Conservation (phyloP, 2,888 invertebrate species). For the Dysmachus trigonus region DNA sequence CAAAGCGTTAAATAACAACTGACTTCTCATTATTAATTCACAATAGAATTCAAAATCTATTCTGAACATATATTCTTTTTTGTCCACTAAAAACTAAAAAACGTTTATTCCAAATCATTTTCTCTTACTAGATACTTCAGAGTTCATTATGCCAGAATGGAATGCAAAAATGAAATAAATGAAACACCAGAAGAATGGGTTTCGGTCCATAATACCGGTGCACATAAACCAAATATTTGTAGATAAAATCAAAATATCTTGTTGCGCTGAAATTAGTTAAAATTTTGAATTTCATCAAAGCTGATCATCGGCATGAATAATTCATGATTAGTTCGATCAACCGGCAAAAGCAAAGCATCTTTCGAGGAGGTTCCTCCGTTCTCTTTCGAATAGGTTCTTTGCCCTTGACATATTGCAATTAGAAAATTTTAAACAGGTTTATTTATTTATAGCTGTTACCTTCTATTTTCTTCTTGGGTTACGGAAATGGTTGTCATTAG, state of each 20-base stretch:
- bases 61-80: neutral
- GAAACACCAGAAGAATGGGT: neutral
- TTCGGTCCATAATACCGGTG: neutral
- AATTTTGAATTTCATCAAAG: neutral
- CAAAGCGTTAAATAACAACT: neutral
- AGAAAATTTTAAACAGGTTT: slow-evolving; percentile 11
- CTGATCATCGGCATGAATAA: neutral
- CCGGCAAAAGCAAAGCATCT: neutral
- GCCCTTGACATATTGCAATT: slow-evolving; percentile 33
- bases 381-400: neutral
- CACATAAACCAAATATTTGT: neutral
- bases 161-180: neutral
- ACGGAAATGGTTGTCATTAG: slow-evolving; percentile 17
- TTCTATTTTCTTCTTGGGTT: slow-evolving; percentile 27
- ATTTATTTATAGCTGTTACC: slow-evolving; percentile 12
- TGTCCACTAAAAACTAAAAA: neutral
- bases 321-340: neutral
- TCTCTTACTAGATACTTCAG: neutral
- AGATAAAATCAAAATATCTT: neutral
- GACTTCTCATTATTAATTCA: neutral
- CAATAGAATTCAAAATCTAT: neutral
- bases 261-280: neutral
- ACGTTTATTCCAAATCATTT: neutral
- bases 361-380: neutral
- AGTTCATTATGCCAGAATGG: neutral